phyloP scores from a whole-genome alignment of 2,888 invertebrate genomes.

The Apodemia mormo region DNA sequence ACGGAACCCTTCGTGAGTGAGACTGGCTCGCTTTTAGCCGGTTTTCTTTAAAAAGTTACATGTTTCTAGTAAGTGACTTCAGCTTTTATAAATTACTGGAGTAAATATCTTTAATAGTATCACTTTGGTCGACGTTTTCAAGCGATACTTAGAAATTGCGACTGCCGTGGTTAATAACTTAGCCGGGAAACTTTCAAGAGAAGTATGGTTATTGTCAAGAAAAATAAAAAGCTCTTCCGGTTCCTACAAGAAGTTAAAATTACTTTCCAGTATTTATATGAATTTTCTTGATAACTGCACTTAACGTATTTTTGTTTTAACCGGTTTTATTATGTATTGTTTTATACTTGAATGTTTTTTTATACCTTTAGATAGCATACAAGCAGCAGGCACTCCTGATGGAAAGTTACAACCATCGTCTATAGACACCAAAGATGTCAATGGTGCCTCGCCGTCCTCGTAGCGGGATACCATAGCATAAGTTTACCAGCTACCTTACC shows the following conservation, averaged over 20 bases:
- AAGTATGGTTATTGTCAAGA: constrained; percentile 15
- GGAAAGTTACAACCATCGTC: too few relatives aligned
- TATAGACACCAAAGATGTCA: too few relatives aligned
- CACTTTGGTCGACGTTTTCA: background rate
- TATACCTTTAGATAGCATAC: too few relatives aligned
- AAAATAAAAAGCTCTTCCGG: background rate
- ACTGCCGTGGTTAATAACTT: constrained; percentile 5
- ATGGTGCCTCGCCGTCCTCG: too few relatives aligned
- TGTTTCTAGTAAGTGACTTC: background rate
- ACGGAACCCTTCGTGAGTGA: too few relatives aligned
- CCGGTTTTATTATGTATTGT: background rate
- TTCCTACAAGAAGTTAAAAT: constrained; percentile 5
- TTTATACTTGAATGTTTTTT: too few relatives aligned
- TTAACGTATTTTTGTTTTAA: background rate
- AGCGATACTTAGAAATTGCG: constrained; percentile 6
- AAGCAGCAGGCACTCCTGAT: too few relatives aligned
- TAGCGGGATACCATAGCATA: too few relatives aligned
- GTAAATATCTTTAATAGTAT: constrained; percentile 5
- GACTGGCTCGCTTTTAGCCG: too few relatives aligned
- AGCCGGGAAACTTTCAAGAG: constrained; percentile 3
- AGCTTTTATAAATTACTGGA: background rate
- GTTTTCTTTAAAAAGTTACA: background rate
- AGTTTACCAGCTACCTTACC: too few relatives aligned
- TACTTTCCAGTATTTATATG: constrained; percentile 14
- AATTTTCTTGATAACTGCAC: background rate